Conservation (phyloP, 2,113 vertebrate species). For the Myotis brandtii region DNA sequence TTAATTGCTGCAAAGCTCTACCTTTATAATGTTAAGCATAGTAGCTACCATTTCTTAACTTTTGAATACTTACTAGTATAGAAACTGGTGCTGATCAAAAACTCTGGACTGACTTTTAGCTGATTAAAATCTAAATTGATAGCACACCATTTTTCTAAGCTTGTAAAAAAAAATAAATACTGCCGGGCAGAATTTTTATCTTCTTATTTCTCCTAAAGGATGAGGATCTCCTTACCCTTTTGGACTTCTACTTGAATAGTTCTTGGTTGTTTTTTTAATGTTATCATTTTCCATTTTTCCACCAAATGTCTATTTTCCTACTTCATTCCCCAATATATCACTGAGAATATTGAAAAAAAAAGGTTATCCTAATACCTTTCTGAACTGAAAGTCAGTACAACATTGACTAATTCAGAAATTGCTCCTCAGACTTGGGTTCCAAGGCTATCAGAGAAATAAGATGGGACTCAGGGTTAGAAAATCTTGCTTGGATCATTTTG, state of each 20-base stretch:
- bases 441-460: background rate
- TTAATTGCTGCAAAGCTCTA: constrained; percentile 74
- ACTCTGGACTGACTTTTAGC: constrained; percentile 83
- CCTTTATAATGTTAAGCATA: constrained; percentile 82
- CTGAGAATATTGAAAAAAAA: constrained; percentile 43
- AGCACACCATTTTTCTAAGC: constrained; percentile 74
- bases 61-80: constrained; percentile 83
- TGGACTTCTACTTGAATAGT: constrained; percentile 66
- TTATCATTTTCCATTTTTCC: constrained; percentile 75
- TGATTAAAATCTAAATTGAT: constrained; percentile 80
- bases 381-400: background rate
- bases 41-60: constrained; percentile 79
- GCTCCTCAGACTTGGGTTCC: constrained; percentile 37
- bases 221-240: constrained; percentile 74
- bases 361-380: constrained; percentile 28
- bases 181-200: constrained; percentile 78
- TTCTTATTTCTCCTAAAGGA: constrained; percentile 77
- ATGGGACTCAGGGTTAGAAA: background rate
- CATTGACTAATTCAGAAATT: background rate
- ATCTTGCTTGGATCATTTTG: constrained; percentile 27
- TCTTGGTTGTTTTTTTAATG: constrained; percentile 63
- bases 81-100: constrained; percentile 83
- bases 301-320: constrained; percentile 54
- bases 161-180: constrained; percentile 55
- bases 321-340: constrained; percentile 50